A percentile compares a stretch with the other conserved stretches of the same genome.
Evolutionary conservation across 2,113 vertebrate genomes (phyloP).

Genomic region (Apteryx mantelli): DNA sequence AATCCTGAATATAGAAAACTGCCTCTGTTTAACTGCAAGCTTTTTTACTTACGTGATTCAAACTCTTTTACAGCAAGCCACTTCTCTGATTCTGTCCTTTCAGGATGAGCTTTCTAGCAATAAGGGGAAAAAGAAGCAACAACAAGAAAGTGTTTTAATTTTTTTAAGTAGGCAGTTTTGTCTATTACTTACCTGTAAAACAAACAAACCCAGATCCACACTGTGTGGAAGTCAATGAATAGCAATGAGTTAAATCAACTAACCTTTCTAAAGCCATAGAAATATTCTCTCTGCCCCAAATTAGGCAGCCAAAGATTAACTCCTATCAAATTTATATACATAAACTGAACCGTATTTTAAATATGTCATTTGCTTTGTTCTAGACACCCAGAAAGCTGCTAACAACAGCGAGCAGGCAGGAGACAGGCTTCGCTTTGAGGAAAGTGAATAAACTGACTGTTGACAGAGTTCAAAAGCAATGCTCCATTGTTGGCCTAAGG

Average conservation of each 20-base stretch:
- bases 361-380: slow-evolving; percentile 75
- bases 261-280: not conserved
- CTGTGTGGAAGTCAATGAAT: not conserved
- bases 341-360: slow-evolving; percentile 65
- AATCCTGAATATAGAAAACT: not conserved
- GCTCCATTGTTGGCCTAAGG: slow-evolving; percentile 79
- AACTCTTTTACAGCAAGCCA: slow-evolving; percentile 86
- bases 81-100: slow-evolving; percentile 85
- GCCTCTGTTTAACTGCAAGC: slow-evolving; percentile 1
- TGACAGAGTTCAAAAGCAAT: slow-evolving; percentile 82
- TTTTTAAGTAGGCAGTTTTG: not conserved
- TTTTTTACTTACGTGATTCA: slow-evolving; percentile 89
- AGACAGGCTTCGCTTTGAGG: slow-evolving; percentile 76
- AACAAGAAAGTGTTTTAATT: not conserved
- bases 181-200: not conserved
- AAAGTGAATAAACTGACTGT: slow-evolving; percentile 82
- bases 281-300: not conserved
- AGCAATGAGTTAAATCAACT: not conserved
- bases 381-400: slow-evolving; percentile 72
- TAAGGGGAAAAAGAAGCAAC: not conserved
- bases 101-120: slow-evolving; percentile 86
- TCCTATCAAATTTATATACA: slow-evolving; percentile 60
- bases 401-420: slow-evolving; percentile 77
- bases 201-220: not conserved
- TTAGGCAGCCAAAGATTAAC: slow-evolving; percentile 23